These are phyloP conservation scores for Sebastes paucispinis DNA, from an alignment of 2,797 vertebrate species.

Conservation along the genomic window DNA sequence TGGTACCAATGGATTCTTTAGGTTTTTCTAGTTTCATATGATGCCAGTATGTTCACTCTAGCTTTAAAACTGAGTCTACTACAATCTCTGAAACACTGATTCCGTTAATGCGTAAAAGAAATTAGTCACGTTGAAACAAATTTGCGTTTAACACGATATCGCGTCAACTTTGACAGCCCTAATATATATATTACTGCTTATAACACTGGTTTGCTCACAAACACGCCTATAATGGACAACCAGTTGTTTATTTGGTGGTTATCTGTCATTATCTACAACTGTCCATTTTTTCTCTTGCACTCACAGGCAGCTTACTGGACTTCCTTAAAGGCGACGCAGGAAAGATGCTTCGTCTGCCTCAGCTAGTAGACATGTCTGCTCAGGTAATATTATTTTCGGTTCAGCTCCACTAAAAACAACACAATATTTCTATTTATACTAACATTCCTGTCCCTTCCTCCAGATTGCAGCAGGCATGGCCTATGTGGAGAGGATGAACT, in stretches of 20 bases:
- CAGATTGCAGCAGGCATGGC: slow-evolving; percentile 98
- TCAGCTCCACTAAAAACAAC: no score
- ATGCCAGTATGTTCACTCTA: no score
- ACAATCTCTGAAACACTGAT: no score
- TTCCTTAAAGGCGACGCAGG: slow-evolving; percentile 95
- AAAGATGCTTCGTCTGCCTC: slow-evolving; percentile 92
- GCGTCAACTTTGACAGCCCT: no score
- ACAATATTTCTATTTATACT: background rate
- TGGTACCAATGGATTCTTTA: no score
- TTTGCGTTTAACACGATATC: no score
- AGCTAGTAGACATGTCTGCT: slow-evolving; percentile 96
- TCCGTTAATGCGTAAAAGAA: no score
- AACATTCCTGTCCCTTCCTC: background rate
- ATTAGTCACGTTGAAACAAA: no score
- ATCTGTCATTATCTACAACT: background rate
- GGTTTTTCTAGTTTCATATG: no score
- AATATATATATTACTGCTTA: background rate
- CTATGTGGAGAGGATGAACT: slow-evolving; percentile 98
- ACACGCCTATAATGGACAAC: background rate
- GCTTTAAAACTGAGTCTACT: no score
- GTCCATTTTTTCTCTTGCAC: background rate
- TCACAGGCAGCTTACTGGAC: slow-evolving; percentile 92
- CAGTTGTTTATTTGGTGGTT: background rate
- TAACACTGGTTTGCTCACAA: background rate
- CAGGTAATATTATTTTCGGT: slow-evolving; percentile 82